Evolutionary conservation across 2,888 invertebrate genomes (phyloP).

Genomic region (Phyllotreta striolata): DNA sequence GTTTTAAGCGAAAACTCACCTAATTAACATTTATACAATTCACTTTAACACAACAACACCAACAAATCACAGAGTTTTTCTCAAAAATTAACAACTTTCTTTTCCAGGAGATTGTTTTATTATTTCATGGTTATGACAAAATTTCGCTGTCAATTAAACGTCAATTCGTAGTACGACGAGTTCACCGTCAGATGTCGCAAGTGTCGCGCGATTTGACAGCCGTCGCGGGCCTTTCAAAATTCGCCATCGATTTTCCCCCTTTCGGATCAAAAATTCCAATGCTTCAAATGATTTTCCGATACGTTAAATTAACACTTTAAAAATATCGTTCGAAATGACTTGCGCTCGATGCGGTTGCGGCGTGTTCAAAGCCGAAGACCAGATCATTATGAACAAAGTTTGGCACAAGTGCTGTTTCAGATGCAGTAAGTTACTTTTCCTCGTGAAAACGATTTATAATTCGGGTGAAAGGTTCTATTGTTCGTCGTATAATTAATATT

Average conservation of each 20-base stretch:
- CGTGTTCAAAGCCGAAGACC: constrained; percentile 47
- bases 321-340: constrained; percentile 39
- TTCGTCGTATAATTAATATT: constrained; percentile 16
- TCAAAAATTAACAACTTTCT: constrained; percentile 45
- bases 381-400: constrained; percentile 50
- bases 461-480: constrained; percentile 12
- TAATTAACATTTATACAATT: constrained; percentile 37
- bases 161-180: constrained; percentile 19
- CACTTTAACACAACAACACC: constrained; percentile 41
- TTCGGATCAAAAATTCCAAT: constrained; percentile 35
- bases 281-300: constrained; percentile 19
- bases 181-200: constrained; percentile 41
- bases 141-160: constrained; percentile 41
- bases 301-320: constrained; percentile 7
- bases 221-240: constrained; percentile 35
- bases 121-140: constrained; percentile 55
- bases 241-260: no score
- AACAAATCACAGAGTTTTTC: constrained; percentile 45
- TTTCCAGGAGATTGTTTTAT: constrained; percentile 46
- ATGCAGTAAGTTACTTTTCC: constrained; percentile 48
- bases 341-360: constrained; percentile 51
- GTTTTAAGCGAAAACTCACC: constrained; percentile 38
- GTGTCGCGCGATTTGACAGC: constrained; percentile 30
- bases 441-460: neutral
- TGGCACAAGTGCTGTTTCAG: constrained; percentile 53